Evolutionary conservation across 2,797 vertebrate genomes (phyloP).

Genomic region (Chromobotia macracanthus): DNA sequence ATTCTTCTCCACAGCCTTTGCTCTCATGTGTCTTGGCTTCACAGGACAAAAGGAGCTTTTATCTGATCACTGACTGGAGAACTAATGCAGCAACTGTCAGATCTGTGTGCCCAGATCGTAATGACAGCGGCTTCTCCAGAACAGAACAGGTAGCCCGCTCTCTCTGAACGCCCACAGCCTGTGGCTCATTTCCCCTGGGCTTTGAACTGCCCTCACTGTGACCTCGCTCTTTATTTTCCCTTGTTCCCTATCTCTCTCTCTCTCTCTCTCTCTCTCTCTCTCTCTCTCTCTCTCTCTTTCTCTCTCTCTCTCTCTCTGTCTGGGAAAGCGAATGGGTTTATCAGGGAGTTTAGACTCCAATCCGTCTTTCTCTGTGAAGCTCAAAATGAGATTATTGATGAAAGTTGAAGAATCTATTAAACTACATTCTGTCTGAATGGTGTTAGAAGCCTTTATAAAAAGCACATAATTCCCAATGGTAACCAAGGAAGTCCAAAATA

Average conservation of each 20-base stretch:
- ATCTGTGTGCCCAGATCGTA: constrained; percentile 48
- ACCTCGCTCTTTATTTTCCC: constrained; percentile 44
- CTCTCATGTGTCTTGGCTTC: constrained; percentile 29
- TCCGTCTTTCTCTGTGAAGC: neutral
- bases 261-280: neutral
- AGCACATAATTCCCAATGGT: neutral
- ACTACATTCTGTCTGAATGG: neutral
- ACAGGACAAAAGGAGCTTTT: constrained; percentile 45
- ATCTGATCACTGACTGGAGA: constrained; percentile 41
- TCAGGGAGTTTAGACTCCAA: too few relatives aligned
- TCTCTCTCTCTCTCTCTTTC: too few relatives aligned
- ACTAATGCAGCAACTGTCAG: constrained; percentile 50
- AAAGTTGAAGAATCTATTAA: neutral
- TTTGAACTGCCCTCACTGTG: constrained; percentile 51
- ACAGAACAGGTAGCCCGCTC: constrained; percentile 56
- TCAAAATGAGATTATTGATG: neutral
- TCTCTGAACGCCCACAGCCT: constrained; percentile 55
- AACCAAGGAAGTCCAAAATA: neutral
- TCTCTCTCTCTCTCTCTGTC: neutral
- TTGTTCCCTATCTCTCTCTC: constrained; percentile 3
- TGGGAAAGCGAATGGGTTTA: neutral
- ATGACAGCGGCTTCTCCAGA: constrained; percentile 55
- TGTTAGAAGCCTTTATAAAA: neutral
- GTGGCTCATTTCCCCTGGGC: constrained; percentile 59
- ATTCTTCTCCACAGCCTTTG: constrained; percentile 23